Evolutionary conservation across 1,140 invertebrate genomes (phyloP).

Genomic region (Drosophila azteca): DNA sequence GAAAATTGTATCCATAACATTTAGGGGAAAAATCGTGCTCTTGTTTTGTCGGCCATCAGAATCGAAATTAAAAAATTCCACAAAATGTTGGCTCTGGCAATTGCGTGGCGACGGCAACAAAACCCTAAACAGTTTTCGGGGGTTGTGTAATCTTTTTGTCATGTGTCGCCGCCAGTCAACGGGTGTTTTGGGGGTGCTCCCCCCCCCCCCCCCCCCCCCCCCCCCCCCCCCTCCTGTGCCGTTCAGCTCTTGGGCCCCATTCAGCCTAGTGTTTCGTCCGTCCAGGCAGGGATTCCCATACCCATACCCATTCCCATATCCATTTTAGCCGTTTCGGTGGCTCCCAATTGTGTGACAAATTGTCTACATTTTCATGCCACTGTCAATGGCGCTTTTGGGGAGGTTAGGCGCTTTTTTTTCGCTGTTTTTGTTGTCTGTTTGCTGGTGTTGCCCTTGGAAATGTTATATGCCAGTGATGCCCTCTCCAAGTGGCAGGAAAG

Average conservation of each 20-base stretch:
- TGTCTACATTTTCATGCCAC: slow-evolving; percentile 63
- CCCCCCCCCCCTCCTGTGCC: too few relatives aligned
- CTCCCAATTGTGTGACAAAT: slow-evolving; percentile 77
- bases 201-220: too few relatives aligned
- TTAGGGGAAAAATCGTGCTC: slow-evolving; percentile 17
- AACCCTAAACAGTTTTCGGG: slow-evolving; percentile 8
- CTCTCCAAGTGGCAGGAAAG: too few relatives aligned
- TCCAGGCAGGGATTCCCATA: slow-evolving; percentile 1
- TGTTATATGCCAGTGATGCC: slow-evolving; percentile 1
- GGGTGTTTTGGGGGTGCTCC: slow-evolving; percentile 6
- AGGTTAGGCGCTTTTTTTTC: background rate
- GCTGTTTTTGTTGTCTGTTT: background rate
- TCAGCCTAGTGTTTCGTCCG: slow-evolving; percentile 31
- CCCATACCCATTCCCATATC: slow-evolving; percentile 17
- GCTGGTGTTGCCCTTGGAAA: background rate
- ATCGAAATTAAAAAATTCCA: slow-evolving; percentile 78
- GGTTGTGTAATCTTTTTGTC: slow-evolving; percentile 50
- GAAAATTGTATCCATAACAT: slow-evolving; percentile 1
- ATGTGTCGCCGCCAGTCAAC: slow-evolving; percentile 56
- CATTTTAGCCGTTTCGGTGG: slow-evolving; percentile 30
- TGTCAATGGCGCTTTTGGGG: slow-evolving; percentile 34
- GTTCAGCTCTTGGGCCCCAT: too few relatives aligned
- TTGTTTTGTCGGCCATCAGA: slow-evolving; percentile 1
- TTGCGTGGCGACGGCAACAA: slow-evolving; percentile 19
- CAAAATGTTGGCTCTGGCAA: slow-evolving; percentile 43